A percentile compares a stretch with the other conserved stretches of the same genome.
Conservation (phyloP, 2,113 vertebrate species). For the Eudyptes chrysolophus region DNA sequence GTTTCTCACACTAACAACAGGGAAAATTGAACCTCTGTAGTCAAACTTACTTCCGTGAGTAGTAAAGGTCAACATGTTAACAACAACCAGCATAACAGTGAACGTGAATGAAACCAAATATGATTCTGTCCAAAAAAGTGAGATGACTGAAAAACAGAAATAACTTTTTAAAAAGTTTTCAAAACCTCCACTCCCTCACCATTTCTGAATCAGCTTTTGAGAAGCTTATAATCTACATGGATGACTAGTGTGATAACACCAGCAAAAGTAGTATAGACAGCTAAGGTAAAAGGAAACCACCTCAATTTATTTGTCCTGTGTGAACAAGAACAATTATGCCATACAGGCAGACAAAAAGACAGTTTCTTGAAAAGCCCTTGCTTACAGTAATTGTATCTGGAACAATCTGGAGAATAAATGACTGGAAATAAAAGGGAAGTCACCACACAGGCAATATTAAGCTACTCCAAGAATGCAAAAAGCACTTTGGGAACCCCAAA, state of each 20-base stretch:
- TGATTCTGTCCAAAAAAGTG: not conserved
- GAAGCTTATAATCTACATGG: not conserved
- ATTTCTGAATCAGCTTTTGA: not conserved
- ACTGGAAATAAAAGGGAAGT: not conserved
- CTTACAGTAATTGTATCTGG: not conserved
- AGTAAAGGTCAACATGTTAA: not conserved
- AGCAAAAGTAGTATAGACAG: not conserved
- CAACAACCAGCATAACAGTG: not conserved
- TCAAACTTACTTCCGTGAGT: not conserved
- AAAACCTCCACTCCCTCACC: not conserved
- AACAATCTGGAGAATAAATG: not conserved
- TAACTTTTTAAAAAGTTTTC: not conserved
- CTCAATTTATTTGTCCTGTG: not conserved
- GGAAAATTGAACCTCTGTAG: not conserved
- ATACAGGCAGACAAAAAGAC: not conserved
- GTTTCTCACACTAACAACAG: not conserved
- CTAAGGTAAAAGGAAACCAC: not conserved
- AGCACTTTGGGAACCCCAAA: not conserved
- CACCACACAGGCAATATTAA: not conserved
- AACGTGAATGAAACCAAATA: not conserved
- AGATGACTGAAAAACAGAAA: not conserved
- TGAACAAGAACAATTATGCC: not conserved
- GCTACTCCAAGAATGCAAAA: not conserved
- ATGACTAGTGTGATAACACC: not conserved
- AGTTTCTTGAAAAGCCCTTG: not conserved